Evolutionary conservation across 2,797 vertebrate species (phyloP), one percentile per base, ranked within the genome.

Genomic region (Pseudochirops cupreus): DNA sequence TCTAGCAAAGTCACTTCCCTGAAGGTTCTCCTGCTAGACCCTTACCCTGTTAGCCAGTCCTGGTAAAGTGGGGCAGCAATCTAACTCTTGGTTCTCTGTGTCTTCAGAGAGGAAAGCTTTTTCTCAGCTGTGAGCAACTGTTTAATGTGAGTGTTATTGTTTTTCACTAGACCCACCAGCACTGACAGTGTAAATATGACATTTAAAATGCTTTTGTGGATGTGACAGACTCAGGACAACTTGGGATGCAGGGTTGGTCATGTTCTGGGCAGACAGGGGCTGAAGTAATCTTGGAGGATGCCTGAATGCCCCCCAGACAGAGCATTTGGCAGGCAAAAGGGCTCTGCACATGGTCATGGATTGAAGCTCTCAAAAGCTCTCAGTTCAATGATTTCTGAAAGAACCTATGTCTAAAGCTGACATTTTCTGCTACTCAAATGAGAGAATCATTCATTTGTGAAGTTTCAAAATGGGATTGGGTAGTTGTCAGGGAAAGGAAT

Each of bases 261-360:
- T 9, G 26, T 0, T 89, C 1, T 93, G 89, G 91, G n/a, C 7
- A 94, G 82, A 53, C 53, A 53, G 95, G 39, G 39, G 46, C 33
- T 95, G 97, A 96, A 95, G n/a, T 94, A 58, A 91, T 82, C 93
- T 91, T 95, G 91, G 92, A 94, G 92, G 97, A 96, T 52, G 94
- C 95, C 56, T 95, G 93, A 96, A 91, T 33, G 7, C 74, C 39
- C 67, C 13, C 21, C 10, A 56, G 39, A 82, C 39, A 82, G 67
- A 74, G n/a, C 74, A 24, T 9, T 21, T 39, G 14, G 2, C 21
- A 82, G 39, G n/a, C 24, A 46, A 82, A 82, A 46, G n/a, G 39
- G 12, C 1, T 39, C 74, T 39, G 74, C 39, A 46, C 9, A 10
- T 26, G 29, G 74, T 46, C 74, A 82, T 46, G 39, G 46, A 26